Evolutionary conservation across 2,113 vertebrate genomes (phyloP), one percentile per base, ranked within the genome.

Genomic region (Clinocottus analis): DNA sequence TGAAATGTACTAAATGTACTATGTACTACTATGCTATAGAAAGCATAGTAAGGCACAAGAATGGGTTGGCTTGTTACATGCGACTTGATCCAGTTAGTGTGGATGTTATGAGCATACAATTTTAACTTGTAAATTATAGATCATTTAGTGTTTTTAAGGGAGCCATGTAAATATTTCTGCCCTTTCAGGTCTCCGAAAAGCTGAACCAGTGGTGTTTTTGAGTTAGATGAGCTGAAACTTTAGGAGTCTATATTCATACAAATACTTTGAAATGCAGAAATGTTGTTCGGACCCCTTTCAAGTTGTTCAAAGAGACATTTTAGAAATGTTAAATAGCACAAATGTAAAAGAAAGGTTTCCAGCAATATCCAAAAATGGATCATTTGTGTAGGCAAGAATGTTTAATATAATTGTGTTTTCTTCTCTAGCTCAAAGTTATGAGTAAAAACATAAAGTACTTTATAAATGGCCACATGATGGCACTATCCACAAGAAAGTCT

Each of bases 391-490:
- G 13, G 31, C 49, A 51, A 6, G 3, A 9, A n/a, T 66, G 45
- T 45, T 45, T 25, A 35, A 33, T 25, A 45, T 45, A 29, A 39
- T 45, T 56, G 41, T 72, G n/a, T 61, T 47, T 73, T 33, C 25
- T 33, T 33, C 12, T 61, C 10, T 21, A 47, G 41, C 23, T 37
- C n/a, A 33, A 62, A 53, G 5, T 70, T 33, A 45, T 5, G 2
- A 43, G 11, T 49, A 7, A 29, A 41, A 79, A 35, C 3, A 0
- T 73, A 16, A 51, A 39, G 10, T 5, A 7, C 1, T 23, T 31
- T 14, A 13, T 25, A 65, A 43, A 75, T 71, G 72, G 7, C 82
- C 82, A 79, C 78, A 55, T 53, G 82, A 31, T 68, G 78, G 75
- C 39, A 33, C 61, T 75, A 33, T 77, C 21, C 14, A 60, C 37